Base-by-base conservation (phyloP, 2,113 vertebrate species). In the Hypomesus transpacificus region DNA sequence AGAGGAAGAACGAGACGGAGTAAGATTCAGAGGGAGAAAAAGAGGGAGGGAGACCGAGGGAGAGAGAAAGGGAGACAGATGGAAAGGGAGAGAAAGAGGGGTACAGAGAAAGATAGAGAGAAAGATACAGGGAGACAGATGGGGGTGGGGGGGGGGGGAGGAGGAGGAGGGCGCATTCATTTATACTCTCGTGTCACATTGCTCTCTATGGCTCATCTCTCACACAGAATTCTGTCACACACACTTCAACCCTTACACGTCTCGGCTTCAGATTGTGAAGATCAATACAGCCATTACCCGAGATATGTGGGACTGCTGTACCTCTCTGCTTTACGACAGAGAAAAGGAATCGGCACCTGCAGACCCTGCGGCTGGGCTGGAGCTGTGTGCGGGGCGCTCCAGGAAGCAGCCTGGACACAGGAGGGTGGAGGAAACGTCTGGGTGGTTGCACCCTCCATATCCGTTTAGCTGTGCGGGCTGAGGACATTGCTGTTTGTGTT, bases 221-320 rank as follows among this genome's bases (percentile, higher is more conserved):
- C 76, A 77, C 70, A 26, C 76, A 69, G 76, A 81, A 75, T 5
- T 75, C 84, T 58, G 80, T 87, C 82, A 80, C 76, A 83, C 76
- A 83, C 84, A 80, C 78, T 71, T 74, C 71, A 79, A 75, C 77
- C 31, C 80, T 82, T 76, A 76, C 77, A 77, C 58, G 9, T 46
- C 67, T 1, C 5, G 18, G 74, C 71, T 78, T 72, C 76, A 66
- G 79, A 71, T 52, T 28, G 61, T 57, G 68, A 68, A 74, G 80
- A 87, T 84, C 86, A 85, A 82, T 81, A 75, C 24, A 31, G 69
- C 77, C 79, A 78, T 82, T 82, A 84, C 67, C 46, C n/a, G 14
- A 18, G 60, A 80, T 69, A 74, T 69, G 75, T 31, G 74, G 78
- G 46, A 72, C 66, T 51, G 70, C 66, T 71, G 70, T 70, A 74